Evolutionary conservation across 2,113 vertebrate species (phyloP), one percentile per base, ranked within the genome.

Genomic region (Naja naja): DNA sequence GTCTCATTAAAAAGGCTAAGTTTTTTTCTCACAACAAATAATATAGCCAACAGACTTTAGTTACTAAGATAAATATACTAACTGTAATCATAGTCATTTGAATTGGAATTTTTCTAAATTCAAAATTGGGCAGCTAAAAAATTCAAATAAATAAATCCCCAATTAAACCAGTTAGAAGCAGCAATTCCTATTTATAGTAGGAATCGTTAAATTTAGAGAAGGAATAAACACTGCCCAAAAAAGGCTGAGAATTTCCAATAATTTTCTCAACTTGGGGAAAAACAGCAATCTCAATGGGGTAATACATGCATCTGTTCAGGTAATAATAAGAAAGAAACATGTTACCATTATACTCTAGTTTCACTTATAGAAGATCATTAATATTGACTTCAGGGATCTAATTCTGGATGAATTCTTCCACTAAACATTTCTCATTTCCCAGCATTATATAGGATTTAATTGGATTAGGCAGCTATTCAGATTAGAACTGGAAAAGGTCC

Each of bases 251-350:
- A 3, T 1, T 69, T n/a, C 49, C 60, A 45, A 25, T 25, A 18
- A 30, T 22, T 49, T 14, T 1, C 27, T 14, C 23, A 34, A 43
- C 16, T n/a, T 52, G 23, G 0, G 2, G 81, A 3, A 1, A n/a
- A n/a, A 3, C 20, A 89, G 52, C 52, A 91, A 45, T 30, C 53
- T 43, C 52, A 34, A 45, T 20, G 45, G 30, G 27, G 2, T 25
- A 87, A 1, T 0, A 0, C 27, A 20, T 25, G 30, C 69, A 85
- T 0, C 4, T 53, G 64, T 53, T 55, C 1, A 18, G 0, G 43
- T 22, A 45, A 85, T 34, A 58, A 93, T 34, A 55, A 12, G 2
- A 30, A 11, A 12, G 54, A 5, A 85, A 23, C 34, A 43, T 22
- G 7, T 81, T 81, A 81, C 5, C 5, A 3, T 81, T 81, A 81